Evolutionary conservation across 2,113 vertebrate genomes (phyloP).

Genomic region (Chlorodrepanis virens): DNA sequence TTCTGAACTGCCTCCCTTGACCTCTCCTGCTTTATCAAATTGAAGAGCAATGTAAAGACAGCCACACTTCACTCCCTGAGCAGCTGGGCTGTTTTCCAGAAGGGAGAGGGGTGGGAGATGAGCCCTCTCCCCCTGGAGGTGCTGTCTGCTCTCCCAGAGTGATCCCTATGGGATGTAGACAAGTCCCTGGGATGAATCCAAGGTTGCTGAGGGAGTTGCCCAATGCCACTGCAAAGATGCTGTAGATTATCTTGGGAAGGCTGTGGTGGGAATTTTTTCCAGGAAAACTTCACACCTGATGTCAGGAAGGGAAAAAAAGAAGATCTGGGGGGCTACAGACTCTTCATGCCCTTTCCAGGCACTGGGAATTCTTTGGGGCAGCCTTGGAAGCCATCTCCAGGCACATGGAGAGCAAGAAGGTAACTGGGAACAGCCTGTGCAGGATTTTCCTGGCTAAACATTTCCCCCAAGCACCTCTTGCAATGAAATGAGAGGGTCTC

Average conservation of each 20-base stretch:
- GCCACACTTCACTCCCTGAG: neutral
- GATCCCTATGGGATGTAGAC: neutral
- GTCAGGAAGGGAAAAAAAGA: neutral
- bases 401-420: neutral
- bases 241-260: neutral
- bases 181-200: neutral
- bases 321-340: neutral
- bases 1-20: neutral
- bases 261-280: neutral
- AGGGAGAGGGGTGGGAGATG: neutral
- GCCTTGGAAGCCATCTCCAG: neutral
- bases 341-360: neutral
- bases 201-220: neutral
- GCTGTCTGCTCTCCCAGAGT: neutral
- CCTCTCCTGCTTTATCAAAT: neutral
- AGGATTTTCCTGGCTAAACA: neutral
- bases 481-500: neutral
- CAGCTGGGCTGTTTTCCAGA: neutral
- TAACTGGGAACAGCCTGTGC: neutral
- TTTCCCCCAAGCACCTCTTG: fast-evolving
- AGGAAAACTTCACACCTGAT: neutral
- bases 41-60: neutral
- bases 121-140: neutral
- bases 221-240: neutral
- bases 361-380: neutral